Evolutionary conservation across 2,888 invertebrate species (phyloP).

Genomic region (Drosophila rubida): DNA sequence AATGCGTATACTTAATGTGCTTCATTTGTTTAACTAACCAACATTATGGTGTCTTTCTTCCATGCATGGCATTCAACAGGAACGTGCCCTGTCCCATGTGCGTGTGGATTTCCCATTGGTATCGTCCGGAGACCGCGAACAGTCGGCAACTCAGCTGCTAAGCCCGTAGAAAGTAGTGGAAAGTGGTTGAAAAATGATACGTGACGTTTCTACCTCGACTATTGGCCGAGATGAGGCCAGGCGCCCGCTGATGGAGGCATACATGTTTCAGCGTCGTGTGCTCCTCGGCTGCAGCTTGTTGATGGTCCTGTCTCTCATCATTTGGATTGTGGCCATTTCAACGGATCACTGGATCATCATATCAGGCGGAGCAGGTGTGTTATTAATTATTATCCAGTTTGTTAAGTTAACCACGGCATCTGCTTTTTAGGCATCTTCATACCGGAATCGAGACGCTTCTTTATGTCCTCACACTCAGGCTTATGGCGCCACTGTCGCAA

Average conservation of each 20-base stretch:
- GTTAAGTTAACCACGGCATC: neutral
- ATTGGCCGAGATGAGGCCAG: slow-evolving; percentile 87
- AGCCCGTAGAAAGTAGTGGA: slow-evolving; percentile 39
- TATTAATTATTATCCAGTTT: neutral
- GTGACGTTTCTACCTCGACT: slow-evolving; percentile 87
- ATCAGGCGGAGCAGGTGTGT: slow-evolving; percentile 81
- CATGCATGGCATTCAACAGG: slow-evolving; percentile 40
- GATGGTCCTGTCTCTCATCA: slow-evolving; percentile 88
- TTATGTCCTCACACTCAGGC: slow-evolving; percentile 89
- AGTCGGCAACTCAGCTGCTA: slow-evolving; percentile 33
- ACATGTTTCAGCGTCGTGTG: slow-evolving; percentile 90
- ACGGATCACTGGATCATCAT: slow-evolving; percentile 91
- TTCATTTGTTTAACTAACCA: neutral
- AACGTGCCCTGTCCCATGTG: slow-evolving; percentile 72
- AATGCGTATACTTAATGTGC: neutral
- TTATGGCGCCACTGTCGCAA: slow-evolving; percentile 87
- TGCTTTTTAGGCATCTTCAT: slow-evolving; percentile 86
- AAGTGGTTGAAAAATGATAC: slow-evolving; percentile 77
- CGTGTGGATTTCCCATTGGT: slow-evolving; percentile 73
- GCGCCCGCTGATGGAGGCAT: slow-evolving; percentile 87
- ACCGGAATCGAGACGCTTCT: slow-evolving; percentile 86
- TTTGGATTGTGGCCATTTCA: slow-evolving; percentile 91
- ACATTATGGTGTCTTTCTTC: slow-evolving; percentile 1
- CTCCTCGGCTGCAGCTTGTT: slow-evolving; percentile 89
- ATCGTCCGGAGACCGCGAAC: slow-evolving; percentile 56